A percentile compares a stretch with the other conserved stretches of the same genome.
phyloP scores from a whole-genome alignment of 2,797 vertebrate genomes.

The Nyctalus aviator region DNA sequence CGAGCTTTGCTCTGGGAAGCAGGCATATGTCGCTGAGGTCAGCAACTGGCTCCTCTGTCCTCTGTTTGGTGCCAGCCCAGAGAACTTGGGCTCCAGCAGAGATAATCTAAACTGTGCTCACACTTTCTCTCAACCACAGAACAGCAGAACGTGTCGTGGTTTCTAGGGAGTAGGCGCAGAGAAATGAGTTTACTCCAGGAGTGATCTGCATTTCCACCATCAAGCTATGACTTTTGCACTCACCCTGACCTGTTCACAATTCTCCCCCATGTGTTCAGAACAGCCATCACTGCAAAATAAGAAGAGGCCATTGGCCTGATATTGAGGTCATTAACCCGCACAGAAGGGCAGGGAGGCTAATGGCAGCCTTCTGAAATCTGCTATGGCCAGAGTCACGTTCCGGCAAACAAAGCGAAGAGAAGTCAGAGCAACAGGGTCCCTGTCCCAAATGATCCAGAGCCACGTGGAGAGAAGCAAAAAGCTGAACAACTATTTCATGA shows the following conservation, averaged over 20 bases:
- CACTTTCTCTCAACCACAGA: conserved; percentile 2
- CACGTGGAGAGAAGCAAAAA: neutral
- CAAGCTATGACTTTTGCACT: neutral
- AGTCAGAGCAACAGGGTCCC: neutral
- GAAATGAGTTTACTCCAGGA: neutral
- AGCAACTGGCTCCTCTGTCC: conserved; percentile 48
- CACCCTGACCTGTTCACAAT: neutral
- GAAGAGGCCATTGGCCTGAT: neutral
- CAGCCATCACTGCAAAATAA: neutral
- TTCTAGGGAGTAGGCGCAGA: neutral
- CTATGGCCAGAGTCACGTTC: neutral
- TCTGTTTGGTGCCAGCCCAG: conserved; percentile 18
- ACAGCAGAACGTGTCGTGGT: neutral
- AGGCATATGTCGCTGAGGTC: conserved; percentile 65
- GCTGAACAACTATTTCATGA: neutral
- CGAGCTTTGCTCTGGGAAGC: conserved; percentile 34
- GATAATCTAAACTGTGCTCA: neutral
- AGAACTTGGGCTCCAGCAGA: conserved; percentile 14
- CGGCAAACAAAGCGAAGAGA: neutral
- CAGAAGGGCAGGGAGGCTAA: neutral
- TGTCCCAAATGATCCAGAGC: neutral
- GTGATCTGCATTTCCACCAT: neutral
- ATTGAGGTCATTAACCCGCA: neutral
- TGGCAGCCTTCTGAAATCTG: neutral
- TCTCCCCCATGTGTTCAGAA: neutral